These are phyloP conservation scores for Limnephilus lunatus DNA, from an alignment of 2,888 invertebrate genomes.

Conservation along the genomic window DNA sequence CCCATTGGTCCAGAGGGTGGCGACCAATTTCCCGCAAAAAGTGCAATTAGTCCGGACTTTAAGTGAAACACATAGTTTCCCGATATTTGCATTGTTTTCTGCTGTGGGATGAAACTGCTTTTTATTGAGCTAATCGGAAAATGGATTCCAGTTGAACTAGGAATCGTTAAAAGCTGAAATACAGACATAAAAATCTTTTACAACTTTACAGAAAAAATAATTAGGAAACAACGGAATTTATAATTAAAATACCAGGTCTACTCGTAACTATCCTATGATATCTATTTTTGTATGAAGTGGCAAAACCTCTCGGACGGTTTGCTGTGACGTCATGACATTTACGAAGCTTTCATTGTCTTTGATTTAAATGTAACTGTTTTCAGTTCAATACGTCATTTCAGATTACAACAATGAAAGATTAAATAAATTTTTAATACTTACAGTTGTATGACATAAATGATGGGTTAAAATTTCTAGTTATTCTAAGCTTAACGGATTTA, in stretches of 20 bases:
- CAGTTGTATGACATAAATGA: too few relatives aligned
- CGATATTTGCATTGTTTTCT: neutral
- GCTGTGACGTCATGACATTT: too few relatives aligned
- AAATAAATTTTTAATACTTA: too few relatives aligned
- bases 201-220: neutral
- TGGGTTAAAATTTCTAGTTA: too few relatives aligned
- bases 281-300: too few relatives aligned
- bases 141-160: neutral
- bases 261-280: neutral
- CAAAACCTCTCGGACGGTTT: too few relatives aligned
- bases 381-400: too few relatives aligned
- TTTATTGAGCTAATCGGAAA: neutral
- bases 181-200: neutral
- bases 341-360: too few relatives aligned
- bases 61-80: neutral
- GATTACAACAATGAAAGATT: too few relatives aligned
- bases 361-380: too few relatives aligned
- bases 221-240: neutral
- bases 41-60: conserved; percentile 17
- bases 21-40: neutral
- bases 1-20: conserved; percentile 15
- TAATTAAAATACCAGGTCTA: too few relatives aligned
- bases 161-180: neutral
- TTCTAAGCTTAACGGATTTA: too few relatives aligned
- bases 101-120: neutral